Percentiles rank a stretch among this genome's conserved stretches.
phyloP scores from a whole-genome alignment of 2,888 invertebrate genomes.

The Alsophila aescularia region DNA sequence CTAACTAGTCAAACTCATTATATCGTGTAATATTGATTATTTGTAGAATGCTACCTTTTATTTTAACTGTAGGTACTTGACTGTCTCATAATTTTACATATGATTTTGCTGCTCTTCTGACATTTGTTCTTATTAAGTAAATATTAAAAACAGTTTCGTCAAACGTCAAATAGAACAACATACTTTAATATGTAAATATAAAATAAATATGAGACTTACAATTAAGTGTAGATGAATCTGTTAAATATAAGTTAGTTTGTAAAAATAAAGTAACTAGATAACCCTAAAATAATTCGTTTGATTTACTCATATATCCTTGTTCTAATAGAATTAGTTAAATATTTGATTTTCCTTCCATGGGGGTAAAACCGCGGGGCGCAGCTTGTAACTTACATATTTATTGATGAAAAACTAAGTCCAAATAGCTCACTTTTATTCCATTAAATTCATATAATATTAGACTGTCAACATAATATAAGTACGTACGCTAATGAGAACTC shows the following conservation, averaged over 20 bases:
- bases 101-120: not conserved
- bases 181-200: conserved; percentile 12
- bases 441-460: not conserved
- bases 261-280: conserved; percentile 24
- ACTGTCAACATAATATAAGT: not conserved
- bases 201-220: not conserved
- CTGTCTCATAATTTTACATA: not conserved
- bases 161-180: conserved; percentile 1
- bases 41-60: not conserved
- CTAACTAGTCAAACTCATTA: conserved; percentile 40
- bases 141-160: not conserved
- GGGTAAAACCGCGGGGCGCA: too few species aligned
- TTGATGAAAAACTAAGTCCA: not conserved
- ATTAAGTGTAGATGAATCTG: conserved; percentile 1
- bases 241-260: conserved; percentile 8
- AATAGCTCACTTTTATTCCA: conserved; percentile 8
- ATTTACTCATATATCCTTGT: not conserved
- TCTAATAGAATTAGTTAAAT: not conserved
- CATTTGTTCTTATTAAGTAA: too few species aligned
- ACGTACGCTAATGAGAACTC: not conserved
- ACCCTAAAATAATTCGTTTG: conserved; percentile 4
- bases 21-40: conserved; percentile 14
- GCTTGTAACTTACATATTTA: too few species aligned
- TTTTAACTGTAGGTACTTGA: not conserved
- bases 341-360: not conserved